Evolutionary conservation across 2,888 invertebrate species (phyloP).

Genomic region (Nineta flava): DNA sequence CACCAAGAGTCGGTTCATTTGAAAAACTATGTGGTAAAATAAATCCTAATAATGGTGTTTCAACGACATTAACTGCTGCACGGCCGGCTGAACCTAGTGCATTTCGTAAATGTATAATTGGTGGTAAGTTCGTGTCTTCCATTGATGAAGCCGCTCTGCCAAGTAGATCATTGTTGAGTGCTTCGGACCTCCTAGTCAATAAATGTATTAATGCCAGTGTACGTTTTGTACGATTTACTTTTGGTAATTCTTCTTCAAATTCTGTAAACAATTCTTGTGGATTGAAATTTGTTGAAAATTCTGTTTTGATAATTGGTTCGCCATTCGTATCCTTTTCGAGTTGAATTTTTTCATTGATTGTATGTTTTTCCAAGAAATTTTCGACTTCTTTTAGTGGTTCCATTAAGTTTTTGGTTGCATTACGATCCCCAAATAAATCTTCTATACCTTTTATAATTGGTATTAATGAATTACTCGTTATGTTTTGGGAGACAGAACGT

Average conservation of each 20-base stretch:
- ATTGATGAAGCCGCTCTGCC: background rate
- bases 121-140: background rate
- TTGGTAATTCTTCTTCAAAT: background rate
- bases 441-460: background rate
- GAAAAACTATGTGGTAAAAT: no score
- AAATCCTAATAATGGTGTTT: background rate
- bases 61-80: background rate
- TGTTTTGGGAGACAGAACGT: background rate
- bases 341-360: background rate
- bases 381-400: background rate
- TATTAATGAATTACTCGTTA: background rate
- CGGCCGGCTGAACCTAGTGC: background rate
- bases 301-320: background rate
- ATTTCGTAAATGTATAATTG: background rate
- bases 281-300: background rate
- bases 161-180: background rate
- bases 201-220: background rate
- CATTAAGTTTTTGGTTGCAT: background rate
- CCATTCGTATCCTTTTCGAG: background rate
- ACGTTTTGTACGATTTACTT: background rate
- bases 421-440: background rate
- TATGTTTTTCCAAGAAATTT: background rate
- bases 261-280: background rate
- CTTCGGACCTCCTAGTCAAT: background rate
- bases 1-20: no score